Percentiles rank a stretch among this genome's conserved stretches.
These are phyloP conservation scores for Macaria liturata DNA, from an alignment of 2,888 invertebrate genomes.

Conservation along the genomic window DNA sequence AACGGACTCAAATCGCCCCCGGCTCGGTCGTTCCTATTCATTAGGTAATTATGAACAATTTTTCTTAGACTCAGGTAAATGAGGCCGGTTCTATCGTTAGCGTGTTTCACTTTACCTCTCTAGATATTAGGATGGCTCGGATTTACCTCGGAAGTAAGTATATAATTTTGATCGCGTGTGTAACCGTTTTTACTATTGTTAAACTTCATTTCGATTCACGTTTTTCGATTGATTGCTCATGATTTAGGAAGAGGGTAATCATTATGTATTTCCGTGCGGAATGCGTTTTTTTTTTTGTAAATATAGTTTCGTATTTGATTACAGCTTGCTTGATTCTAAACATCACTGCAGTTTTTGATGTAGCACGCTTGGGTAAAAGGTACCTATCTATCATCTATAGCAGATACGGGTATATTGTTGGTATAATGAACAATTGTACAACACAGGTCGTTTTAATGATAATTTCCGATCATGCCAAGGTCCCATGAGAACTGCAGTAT, in stretches of 20 bases:
- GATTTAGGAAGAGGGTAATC: conserved; percentile 5
- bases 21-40: conserved; percentile 45
- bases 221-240: conserved; percentile 5
- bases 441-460: conserved; percentile 15
- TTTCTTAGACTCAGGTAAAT: conserved; percentile 53
- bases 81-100: conserved; percentile 19
- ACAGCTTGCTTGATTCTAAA: too few species aligned
- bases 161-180: conserved; percentile 14
- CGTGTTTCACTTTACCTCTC: conserved; percentile 12
- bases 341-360: too few species aligned
- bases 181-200: conserved; percentile 10
- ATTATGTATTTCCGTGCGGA: conserved; percentile 20
- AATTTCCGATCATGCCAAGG: conserved; percentile 38
- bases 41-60: conserved; percentile 59
- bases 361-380: too few species aligned
- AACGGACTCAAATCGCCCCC: conserved; percentile 37
- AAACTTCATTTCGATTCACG: conserved; percentile 4
- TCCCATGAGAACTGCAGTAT: conserved; percentile 39
- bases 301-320: too few species aligned
- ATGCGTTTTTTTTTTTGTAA: conserved; percentile 6
- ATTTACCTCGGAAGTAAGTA: conserved; percentile 8
- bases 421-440: conserved; percentile 8
- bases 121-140: conserved; percentile 3
- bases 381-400: too few species aligned
- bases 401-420: background rate